Evolutionary conservation across 2,797 vertebrate species (phyloP), one percentile per base, ranked within the genome.

Genomic region (Melanotaenia boesemani): DNA sequence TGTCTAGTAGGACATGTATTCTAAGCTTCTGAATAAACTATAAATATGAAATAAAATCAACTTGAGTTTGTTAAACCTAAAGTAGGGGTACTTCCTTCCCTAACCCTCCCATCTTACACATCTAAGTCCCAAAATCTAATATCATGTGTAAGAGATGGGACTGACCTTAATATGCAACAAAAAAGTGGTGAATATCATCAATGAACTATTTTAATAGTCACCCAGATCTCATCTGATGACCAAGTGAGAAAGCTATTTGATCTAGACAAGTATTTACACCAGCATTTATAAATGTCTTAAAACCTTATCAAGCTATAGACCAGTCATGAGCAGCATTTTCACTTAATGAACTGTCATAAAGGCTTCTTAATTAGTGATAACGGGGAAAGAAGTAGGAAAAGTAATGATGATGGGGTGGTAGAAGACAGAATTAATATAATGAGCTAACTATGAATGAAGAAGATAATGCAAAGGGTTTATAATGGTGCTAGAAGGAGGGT

Each of bases 211-310:
- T 50, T 50, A 1, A 9, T 15, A 22, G 22, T 50, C 48, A 50
- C n/a, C 7, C 4, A 50, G 20, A 50, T 8, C 46, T 18, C 16
- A 48, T 50, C 48, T 50, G 20, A 8, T 50, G n/a, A 22, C 2
- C n/a, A 8, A 10, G 7, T 50, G 18, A 50, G 20, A 50, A n/a
- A 22, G 8, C 20, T 9, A 3, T 50, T 50, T n/a, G 6, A 28
- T 63, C 61, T 24, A 39, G 69, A 70, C 16, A 58, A 72, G 76
- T 84, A 82, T 86, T 83, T 83, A 80, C 62, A 79, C 36, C 7
- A 50, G 9, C 76, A 56, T 87, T 87, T 81, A 79, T 1, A 55
- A 81, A 72, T 30, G 81, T 50, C 77, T 86, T 86, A 84, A 83
- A 83, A 72, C 70, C 64, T 71, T 71, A 82, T 86, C 78, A 74